phyloP scores from a whole-genome alignment of 2,888 invertebrate species.

The Scaptomyza cyrtandrae region DNA sequence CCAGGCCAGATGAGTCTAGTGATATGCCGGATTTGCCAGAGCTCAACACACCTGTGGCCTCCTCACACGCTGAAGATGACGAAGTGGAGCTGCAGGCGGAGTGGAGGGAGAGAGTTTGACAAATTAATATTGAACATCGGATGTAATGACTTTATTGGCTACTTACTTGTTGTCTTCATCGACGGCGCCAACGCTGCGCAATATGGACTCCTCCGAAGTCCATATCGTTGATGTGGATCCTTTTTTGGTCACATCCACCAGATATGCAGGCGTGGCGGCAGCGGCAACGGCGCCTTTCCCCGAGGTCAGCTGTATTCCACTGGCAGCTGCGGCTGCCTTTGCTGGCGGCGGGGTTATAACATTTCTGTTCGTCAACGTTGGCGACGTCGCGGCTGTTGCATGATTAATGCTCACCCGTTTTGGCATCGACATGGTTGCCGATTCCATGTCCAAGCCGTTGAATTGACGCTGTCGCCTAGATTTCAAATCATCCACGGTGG shows the following conservation, averaged over 20 bases:
- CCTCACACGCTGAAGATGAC: constrained; percentile 84
- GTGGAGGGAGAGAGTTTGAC: constrained; percentile 2
- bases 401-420: constrained; percentile 83
- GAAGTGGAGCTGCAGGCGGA: constrained; percentile 81
- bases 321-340: constrained; percentile 34
- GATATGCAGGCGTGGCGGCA: constrained; percentile 65
- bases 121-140: constrained; percentile 30
- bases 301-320: constrained; percentile 59
- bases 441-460: constrained; percentile 80
- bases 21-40: constrained; percentile 84
- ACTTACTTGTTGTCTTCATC: constrained; percentile 85
- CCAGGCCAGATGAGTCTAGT: constrained; percentile 83
- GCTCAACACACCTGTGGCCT: constrained; percentile 83
- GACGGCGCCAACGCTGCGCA: constrained; percentile 84
- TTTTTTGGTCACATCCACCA: constrained; percentile 84
- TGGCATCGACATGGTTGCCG: constrained; percentile 76
- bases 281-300: constrained; percentile 51
- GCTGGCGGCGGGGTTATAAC: constrained; percentile 68
- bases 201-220: constrained; percentile 85
- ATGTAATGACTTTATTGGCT: constrained; percentile 36
- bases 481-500: constrained; percentile 75
- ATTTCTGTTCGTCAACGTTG: constrained; percentile 64
- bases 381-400: constrained; percentile 69
- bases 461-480: constrained; percentile 82
- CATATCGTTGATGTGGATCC: constrained; percentile 84